Evolutionary conservation across 2,797 vertebrate species (phyloP).

Genomic region (Onychomys arenicola): DNA sequence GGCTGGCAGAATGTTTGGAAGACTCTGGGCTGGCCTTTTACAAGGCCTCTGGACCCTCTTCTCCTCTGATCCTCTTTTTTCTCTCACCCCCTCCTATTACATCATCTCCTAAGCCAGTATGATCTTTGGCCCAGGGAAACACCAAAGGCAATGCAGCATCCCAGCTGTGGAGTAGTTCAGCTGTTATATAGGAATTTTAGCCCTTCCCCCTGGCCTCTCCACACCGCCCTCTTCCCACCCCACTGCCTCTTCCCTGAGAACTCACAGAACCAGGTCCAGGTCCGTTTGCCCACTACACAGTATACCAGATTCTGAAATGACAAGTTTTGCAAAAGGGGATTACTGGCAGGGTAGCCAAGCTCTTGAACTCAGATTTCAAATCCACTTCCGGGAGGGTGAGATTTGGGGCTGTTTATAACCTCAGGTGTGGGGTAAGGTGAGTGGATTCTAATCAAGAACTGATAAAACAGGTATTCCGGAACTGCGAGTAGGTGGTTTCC

Average conservation of each 20-base stretch:
- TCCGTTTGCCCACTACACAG: neutral
- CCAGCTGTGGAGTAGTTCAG: neutral
- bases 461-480: neutral
- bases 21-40: neutral
- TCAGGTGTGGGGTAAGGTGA: neutral
- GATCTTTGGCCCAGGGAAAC: neutral
- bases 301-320: neutral
- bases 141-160: neutral
- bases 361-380: neutral
- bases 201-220: neutral
- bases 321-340: neutral
- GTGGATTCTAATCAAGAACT: neutral
- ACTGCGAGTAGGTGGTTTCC: neutral
- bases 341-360: neutral
- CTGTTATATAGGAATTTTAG: neutral
- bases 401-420: neutral
- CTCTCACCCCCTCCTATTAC: neutral
- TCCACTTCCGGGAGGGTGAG: neutral
- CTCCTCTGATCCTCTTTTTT: neutral
- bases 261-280: neutral
- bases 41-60: neutral
- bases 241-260: neutral
- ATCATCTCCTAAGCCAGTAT: neutral
- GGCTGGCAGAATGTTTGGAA: neutral
- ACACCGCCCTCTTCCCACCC: too few species aligned